Base-by-base conservation (phyloP, 2,888 invertebrate species). In the Podotricha telesiphe region DNA sequence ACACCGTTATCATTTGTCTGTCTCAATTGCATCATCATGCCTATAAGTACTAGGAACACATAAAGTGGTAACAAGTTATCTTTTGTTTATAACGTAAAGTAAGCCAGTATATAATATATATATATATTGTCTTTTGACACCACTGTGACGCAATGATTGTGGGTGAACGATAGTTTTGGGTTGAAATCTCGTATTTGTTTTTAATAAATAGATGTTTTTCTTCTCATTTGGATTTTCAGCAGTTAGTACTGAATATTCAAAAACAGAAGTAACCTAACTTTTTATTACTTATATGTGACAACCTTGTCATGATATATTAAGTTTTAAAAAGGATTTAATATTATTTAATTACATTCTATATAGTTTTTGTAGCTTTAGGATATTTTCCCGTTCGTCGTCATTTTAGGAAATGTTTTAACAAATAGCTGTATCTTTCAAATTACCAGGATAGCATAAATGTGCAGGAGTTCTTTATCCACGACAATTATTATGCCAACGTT, bases 1-100 rank as follows among this genome's bases (percentile, higher is more conserved):
- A 20, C 40, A 56, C 28, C 13, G 47, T 48, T 19, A 13, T 45
- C 28, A 48, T 50, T 47, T 28, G 48, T 19, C 34, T 64, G 22
- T 67, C 65, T 63, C 58, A 65, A 62, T 72, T 72, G 69, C 73
- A 71, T 73, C 71, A 71, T 62, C 67, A 53, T 56, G 59, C 53
- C 65, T 69, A 59, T 62, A 68, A 67, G 42, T 79, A 81, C 80
- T 72, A 79, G 79, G 79, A 68, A 51, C 64, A 28, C 77, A 81
- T 79, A 67, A 72, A 58, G 19, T 45, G 61, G 15, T 4, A 62
- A 37, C 17, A 55, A 56, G 40, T 53, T 50, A 19, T 10, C 17
- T 45, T 42, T 45, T 22, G 28, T 45, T 59, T 42, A 10, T 42
- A 11, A 17, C 8, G 19, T 20, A 50, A 50, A 19, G 48, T 20